Evolutionary conservation across 37 sponge, comb jelly and placozoan genomes (phyloP).

Genomic region (Aplysina aerophoba): DNA sequence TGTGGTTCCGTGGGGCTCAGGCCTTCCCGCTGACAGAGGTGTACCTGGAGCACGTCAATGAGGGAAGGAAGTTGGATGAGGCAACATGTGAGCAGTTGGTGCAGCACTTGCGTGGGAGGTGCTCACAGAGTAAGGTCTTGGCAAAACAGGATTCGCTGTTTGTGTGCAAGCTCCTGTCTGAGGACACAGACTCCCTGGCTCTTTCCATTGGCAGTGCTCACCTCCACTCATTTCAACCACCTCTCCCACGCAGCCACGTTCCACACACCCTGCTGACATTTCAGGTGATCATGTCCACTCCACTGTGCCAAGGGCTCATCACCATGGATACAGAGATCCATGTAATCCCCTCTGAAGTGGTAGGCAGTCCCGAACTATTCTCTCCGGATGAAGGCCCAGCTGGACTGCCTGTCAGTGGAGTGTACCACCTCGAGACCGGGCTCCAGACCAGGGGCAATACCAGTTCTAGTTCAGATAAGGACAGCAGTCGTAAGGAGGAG

Average conservation of each 20-base stretch:
- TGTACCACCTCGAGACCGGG: constrained; percentile 13
- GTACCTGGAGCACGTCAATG: constrained; percentile 17
- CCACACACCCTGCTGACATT: constrained; percentile 8
- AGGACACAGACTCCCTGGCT: neutral
- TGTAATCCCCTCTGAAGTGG: constrained; percentile 32
- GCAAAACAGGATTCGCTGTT: constrained; percentile 38
- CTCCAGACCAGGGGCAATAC: neutral
- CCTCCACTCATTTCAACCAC: neutral
- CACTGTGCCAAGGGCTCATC: constrained; percentile 57
- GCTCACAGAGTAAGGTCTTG: neutral
- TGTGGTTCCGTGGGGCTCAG: constrained; percentile 50
- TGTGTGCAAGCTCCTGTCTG: neutral
- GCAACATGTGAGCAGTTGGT: neutral
- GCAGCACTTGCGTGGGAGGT: constrained; percentile 27
- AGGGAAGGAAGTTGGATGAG: neutral
- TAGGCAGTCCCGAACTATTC: neutral
- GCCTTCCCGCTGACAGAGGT: constrained; percentile 48
- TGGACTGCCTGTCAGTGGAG: neutral
- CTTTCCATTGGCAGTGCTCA: neutral
- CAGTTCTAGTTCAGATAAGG: no score
- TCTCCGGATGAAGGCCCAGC: neutral
- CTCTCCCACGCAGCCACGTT: neutral
- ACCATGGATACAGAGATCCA: constrained; percentile 45
- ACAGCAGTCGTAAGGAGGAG: no score
- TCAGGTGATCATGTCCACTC: constrained; percentile 34